Evolutionary conservation across 2,888 invertebrate species (phyloP).

Genomic region (Gymnocheta viridis): DNA sequence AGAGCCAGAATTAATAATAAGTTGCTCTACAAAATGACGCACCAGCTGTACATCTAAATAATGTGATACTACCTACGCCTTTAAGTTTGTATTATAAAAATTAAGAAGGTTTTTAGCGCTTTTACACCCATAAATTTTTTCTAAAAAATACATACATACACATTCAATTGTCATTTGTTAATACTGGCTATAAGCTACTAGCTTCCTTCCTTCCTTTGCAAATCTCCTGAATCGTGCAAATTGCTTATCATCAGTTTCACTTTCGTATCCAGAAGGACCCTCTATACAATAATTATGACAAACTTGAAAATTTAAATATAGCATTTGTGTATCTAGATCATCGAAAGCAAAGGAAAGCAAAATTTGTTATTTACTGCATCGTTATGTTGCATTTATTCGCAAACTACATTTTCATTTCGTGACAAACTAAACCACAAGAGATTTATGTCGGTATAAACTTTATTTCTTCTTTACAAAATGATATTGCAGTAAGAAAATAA

Average conservation of each 20-base stretch:
- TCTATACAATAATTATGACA: slow-evolving; percentile 23
- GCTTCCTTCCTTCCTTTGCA: neutral
- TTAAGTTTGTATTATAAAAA: no score
- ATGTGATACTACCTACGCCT: no score
- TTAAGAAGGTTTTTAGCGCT: no score
- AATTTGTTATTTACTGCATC: slow-evolving; percentile 27
- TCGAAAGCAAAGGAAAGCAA: neutral
- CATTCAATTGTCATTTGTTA: no score
- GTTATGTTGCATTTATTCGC: slow-evolving; percentile 36
- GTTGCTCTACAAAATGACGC: no score
- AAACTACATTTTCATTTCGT: slow-evolving; percentile 33
- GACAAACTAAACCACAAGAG: slow-evolving; percentile 51
- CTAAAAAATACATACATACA: no score
- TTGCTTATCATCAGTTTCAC: slow-evolving; percentile 28
- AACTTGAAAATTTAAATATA: slow-evolving; percentile 26
- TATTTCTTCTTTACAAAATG: slow-evolving; percentile 20
- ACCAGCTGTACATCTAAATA: no score
- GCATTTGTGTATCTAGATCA: neutral
- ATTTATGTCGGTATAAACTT: slow-evolving; percentile 42
- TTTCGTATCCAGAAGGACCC: slow-evolving; percentile 10
- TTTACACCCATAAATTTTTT: no score
- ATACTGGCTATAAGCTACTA: no score
- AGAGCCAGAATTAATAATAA: no score
- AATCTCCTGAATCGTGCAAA: slow-evolving; percentile 20
- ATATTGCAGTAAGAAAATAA: neutral